Evolutionary conservation across 2,797 vertebrate genomes (phyloP).

Genomic region (Gallinago stenura): DNA sequence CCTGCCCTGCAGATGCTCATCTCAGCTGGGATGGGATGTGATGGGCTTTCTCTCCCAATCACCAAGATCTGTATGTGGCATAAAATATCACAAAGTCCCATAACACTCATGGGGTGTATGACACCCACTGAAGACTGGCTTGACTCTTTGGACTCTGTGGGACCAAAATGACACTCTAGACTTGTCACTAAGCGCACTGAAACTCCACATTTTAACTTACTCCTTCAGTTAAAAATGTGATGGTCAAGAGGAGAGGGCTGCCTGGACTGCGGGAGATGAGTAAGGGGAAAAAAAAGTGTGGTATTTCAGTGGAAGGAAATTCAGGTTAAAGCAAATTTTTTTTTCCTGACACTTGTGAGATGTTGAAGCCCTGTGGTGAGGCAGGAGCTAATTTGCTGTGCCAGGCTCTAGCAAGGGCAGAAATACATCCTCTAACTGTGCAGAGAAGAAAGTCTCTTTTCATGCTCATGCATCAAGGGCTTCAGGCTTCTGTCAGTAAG

Average conservation of each 20-base stretch:
- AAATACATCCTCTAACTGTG: neutral
- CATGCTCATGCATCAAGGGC: neutral
- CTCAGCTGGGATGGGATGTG: neutral
- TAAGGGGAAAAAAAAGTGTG: neutral
- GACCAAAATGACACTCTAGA: neutral
- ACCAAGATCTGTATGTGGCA: rapidly evolving
- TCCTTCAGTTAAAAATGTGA: neutral
- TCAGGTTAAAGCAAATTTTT: neutral
- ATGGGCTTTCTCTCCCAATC: neutral
- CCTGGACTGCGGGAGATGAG: neutral
- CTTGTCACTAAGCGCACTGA: neutral
- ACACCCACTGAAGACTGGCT: neutral
- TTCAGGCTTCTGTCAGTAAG: neutral
- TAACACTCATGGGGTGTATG: rapidly evolving
- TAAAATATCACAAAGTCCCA: neutral
- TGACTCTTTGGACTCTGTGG: rapidly evolving
- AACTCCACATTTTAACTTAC: neutral
- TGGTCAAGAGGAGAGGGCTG: neutral
- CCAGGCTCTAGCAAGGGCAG: neutral
- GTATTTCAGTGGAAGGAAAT: neutral
- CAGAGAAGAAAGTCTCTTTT: neutral
- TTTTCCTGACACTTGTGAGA: neutral
- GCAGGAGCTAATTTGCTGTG: neutral
- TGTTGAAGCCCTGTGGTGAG: neutral
- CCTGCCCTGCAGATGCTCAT: neutral